Evolutionary conservation across 2,888 invertebrate species (phyloP).

Genomic region (Lamproptera curius): DNA sequence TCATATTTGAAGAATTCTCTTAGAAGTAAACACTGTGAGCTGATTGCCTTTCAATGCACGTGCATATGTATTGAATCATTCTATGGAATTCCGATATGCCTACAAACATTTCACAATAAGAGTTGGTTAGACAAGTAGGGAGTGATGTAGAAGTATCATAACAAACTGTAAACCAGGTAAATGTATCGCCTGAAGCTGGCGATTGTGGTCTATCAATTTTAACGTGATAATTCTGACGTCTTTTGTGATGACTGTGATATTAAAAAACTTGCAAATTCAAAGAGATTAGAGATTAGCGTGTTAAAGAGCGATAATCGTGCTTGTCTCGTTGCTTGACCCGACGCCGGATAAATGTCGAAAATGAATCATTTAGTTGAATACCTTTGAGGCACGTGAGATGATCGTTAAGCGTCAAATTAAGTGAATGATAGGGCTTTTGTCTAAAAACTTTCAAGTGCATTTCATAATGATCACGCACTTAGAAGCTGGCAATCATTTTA

Average conservation of each 20-base stretch:
- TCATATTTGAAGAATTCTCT: too few relatives aligned
- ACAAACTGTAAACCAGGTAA: background rate
- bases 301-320: constrained; percentile 13
- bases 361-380: constrained; percentile 8
- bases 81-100: too few relatives aligned
- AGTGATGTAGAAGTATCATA: too few relatives aligned
- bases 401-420: constrained; percentile 15
- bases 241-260: background rate
- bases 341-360: constrained; percentile 11
- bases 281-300: constrained; percentile 7
- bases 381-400: constrained; percentile 12
- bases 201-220: background rate
- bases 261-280: background rate
- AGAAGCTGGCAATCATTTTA: background rate
- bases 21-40: too few relatives aligned
- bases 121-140: too few relatives aligned
- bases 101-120: too few relatives aligned
- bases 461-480: background rate
- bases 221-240: background rate
- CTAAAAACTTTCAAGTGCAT: background rate
- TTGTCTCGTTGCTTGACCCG: constrained; percentile 4
- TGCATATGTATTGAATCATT: too few relatives aligned
- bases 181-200: background rate
- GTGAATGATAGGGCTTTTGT: constrained; percentile 11
- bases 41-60: too few relatives aligned